Evolutionary conservation across 2,888 invertebrate genomes (phyloP).

Genomic region (Clistopyga incitator): DNA sequence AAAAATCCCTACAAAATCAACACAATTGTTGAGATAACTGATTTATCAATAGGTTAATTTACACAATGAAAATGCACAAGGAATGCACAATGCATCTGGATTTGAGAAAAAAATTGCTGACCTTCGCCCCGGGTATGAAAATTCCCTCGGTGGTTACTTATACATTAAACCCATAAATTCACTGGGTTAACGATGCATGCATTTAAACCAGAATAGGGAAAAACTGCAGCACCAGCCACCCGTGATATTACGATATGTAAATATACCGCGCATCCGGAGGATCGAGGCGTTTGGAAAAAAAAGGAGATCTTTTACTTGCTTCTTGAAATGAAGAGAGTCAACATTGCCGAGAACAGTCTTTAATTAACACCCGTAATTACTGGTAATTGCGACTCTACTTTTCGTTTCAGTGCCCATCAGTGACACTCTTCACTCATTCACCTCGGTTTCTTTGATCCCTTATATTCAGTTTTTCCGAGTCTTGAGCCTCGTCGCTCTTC

Average conservation of each 20-base stretch:
- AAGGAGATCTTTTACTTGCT: constrained; percentile 57
- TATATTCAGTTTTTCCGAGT: constrained; percentile 43
- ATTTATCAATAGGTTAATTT: not conserved
- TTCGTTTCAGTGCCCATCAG: constrained; percentile 34
- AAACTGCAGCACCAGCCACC: constrained; percentile 20
- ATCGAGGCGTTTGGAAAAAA: constrained; percentile 17
- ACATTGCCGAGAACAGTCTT: constrained; percentile 58
- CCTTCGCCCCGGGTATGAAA: not conserved
- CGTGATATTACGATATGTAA: constrained; percentile 27
- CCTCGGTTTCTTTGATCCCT: constrained; percentile 44
- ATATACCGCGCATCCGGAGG: not conserved
- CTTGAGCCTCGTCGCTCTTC: constrained; percentile 11
- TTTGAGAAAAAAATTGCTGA: not conserved
- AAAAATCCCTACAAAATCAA: too few species aligned
- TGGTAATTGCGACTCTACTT: constrained; percentile 77
- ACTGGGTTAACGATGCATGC: not conserved
- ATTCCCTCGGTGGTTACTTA: not conserved
- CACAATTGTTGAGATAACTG: not conserved
- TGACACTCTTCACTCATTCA: constrained; percentile 37
- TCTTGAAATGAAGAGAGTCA: constrained; percentile 39
- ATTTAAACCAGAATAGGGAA: not conserved
- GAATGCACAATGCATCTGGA: too few species aligned
- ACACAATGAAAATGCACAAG: too few species aligned
- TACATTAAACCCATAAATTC: not conserved
- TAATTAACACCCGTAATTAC: constrained; percentile 79